Evolutionary conservation across 2,888 invertebrate species (phyloP), one percentile per base, ranked within the genome.

Genomic region (Hydraecia micacea): DNA sequence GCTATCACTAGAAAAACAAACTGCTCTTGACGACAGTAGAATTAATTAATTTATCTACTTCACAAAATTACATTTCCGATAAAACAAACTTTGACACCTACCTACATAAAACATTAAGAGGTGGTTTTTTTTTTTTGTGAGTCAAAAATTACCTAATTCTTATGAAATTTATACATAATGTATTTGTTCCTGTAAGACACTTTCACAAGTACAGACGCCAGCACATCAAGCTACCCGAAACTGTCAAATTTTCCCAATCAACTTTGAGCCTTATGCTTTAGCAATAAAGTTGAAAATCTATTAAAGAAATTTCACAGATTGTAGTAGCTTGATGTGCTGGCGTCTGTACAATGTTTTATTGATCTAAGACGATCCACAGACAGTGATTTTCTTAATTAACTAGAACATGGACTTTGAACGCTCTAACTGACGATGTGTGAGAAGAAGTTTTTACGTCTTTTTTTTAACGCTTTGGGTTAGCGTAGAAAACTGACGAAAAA

Each of bases 1-100:
- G 63, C 66, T 83, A 83, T 85, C 83, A 63, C 55, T 63, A 63
- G 8, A 71, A 86, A 77, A 83, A 85, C 66, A 86, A 85, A 73
- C 58, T 63, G 62, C 55, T 63, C 83, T 67, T 86, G 63, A 49
- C 73, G 18, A 83, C 73, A 60, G 55, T 42, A 11, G 60, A 42
- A 11, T 49, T 46, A 42, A 11, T 49, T 46, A 32, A n/a, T 69
- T 42, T 32, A 85, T 63, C 52, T 55, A 58, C 36, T 49, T 28
- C 46, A 32, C 62, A 18, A 65, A 73, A 58, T 39, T 46, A 83
- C 25, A 72, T 73, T 81, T 60, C 25, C 28, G 76, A 81, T 81
- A 65, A 85, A 36, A 18, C 80, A 58, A 60, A 70, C 28, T 36
- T 28, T 55, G n/a, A 39, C 11, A 80, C 25, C 21, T 7, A 55